Conservation (phyloP, 2,888 invertebrate genomes). For the Thysanoteuthis rhombus region DNA sequence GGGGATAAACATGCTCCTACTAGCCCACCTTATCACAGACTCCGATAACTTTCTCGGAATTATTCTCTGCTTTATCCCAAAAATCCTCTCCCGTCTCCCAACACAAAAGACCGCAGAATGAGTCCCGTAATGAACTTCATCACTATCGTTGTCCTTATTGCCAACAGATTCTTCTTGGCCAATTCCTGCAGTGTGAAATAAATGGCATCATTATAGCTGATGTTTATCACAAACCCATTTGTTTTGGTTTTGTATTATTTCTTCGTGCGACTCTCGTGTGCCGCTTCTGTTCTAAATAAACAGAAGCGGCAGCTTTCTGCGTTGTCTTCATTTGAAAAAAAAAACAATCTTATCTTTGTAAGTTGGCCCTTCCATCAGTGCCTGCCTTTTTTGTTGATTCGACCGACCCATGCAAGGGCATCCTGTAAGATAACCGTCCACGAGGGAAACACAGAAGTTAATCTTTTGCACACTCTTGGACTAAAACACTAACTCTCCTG, state of each 20-base stretch:
- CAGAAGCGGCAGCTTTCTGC: background rate
- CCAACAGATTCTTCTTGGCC: background rate
- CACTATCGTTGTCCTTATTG: background rate
- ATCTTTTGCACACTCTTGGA: background rate
- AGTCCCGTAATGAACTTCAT: background rate
- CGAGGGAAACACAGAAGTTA: background rate
- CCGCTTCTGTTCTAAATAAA: background rate
- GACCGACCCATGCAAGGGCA: background rate
- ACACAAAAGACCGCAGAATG: background rate
- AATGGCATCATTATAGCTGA: background rate
- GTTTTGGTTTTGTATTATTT: background rate
- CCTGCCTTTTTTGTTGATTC: background rate
- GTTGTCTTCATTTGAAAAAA: background rate
- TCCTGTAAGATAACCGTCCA: background rate
- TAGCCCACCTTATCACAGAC: too few species aligned
- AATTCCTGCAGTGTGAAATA: background rate
- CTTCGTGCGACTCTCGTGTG: background rate
- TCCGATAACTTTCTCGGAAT: too few species aligned
- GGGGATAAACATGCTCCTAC: too few species aligned
- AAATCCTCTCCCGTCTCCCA: background rate
- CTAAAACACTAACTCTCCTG: background rate
- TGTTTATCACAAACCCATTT: background rate
- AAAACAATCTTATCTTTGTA: background rate
- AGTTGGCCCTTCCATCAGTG: background rate
- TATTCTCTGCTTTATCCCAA: background rate